A percentile compares a stretch with the other conserved stretches of the same genome.
Evolutionary conservation across 2,888 invertebrate species (phyloP).

Genomic region (Drosophila villosipedis): DNA sequence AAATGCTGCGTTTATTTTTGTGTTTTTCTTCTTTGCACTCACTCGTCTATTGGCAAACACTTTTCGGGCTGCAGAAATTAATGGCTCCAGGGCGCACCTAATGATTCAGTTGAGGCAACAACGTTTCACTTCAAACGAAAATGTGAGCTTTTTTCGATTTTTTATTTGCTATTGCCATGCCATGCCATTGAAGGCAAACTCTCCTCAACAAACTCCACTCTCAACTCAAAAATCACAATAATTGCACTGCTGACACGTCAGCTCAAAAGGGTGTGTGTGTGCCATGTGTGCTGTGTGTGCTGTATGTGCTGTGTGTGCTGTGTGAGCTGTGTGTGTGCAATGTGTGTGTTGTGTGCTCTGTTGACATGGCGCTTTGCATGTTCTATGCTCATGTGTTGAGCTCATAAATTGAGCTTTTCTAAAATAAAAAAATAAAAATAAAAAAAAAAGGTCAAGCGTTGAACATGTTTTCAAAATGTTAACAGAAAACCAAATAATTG

Average conservation of each 20-base stretch:
- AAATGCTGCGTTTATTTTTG: conserved; percentile 74
- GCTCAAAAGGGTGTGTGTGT: conserved; percentile 16
- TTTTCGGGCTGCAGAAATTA: conserved; percentile 68
- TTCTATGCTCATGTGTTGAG: conserved; percentile 52
- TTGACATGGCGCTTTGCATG: conserved; percentile 72
- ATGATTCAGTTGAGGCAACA: conserved; percentile 64
- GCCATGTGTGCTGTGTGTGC: conserved; percentile 1
- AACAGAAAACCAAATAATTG: conserved; percentile 55
- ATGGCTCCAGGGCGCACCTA: conserved; percentile 74
- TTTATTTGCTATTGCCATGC: conserved; percentile 69
- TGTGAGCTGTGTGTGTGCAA: not conserved
- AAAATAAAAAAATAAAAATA: not conserved
- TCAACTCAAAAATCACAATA: conserved; percentile 60
- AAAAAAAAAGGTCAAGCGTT: conserved; percentile 72
- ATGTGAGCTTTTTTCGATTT: conserved; percentile 65
- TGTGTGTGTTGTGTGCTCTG: conserved; percentile 28
- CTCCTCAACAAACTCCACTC: conserved; percentile 5
- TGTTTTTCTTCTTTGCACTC: conserved; percentile 36
- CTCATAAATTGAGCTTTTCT: conserved; percentile 62
- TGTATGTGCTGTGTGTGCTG: not conserved
- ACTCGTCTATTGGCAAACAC: conserved; percentile 64
- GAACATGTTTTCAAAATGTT: conserved; percentile 63
- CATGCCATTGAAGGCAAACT: conserved; percentile 39
- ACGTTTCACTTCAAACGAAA: conserved; percentile 64
- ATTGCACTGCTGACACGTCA: conserved; percentile 76